A percentile compares a stretch with the other conserved stretches of the same genome.
These are phyloP conservation scores for Chiloscyllium punctatum DNA, from an alignment of 2,797 vertebrate genomes.

Conservation along the genomic window DNA sequence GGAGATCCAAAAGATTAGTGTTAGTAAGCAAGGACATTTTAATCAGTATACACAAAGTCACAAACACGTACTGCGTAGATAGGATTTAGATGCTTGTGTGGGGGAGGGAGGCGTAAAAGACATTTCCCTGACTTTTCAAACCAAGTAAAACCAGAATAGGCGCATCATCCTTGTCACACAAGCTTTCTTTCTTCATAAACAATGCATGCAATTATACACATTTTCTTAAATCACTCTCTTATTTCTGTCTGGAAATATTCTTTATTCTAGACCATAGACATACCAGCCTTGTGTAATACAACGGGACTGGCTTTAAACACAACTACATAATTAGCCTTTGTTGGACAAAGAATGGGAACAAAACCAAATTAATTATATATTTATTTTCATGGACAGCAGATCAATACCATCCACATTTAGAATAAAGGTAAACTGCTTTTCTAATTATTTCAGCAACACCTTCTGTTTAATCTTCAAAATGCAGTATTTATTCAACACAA, in stretches of 20 bases:
- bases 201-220: background rate
- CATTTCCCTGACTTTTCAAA: background rate
- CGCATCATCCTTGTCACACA: background rate
- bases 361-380: constrained; percentile 66
- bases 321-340: constrained; percentile 59
- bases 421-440: constrained; percentile 61
- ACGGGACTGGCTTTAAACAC: constrained; percentile 41
- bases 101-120: background rate
- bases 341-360: constrained; percentile 55
- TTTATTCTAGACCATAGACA: no score
- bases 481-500: constrained; percentile 48
- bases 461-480: constrained; percentile 43
- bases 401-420: constrained; percentile 49
- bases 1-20: constrained; percentile 50
- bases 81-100: background rate
- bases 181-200: background rate
- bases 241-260: no score
- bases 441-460: constrained; percentile 67
- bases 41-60: background rate
- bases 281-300: background rate
- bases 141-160: background rate
- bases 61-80: background rate
- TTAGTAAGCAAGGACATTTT: background rate
- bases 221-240: background rate
- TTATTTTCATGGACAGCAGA: constrained; percentile 48